Evolutionary conservation across 2,888 invertebrate species (phyloP).

Genomic region (Agelastica alni): DNA sequence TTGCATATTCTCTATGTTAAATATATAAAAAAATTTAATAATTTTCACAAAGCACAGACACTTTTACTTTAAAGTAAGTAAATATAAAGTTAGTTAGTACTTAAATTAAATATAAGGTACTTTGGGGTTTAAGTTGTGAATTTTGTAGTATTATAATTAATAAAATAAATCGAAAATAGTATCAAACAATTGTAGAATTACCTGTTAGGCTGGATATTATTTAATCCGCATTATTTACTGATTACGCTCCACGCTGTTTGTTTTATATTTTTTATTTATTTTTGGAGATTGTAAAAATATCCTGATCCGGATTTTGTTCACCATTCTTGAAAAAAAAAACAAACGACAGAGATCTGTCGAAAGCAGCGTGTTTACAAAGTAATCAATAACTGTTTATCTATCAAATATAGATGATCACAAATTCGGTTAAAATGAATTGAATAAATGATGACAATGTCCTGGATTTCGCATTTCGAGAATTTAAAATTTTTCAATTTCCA

Average conservation of each 20-base stretch:
- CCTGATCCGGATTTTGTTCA: conserved; percentile 17
- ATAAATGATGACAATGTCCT: conserved; percentile 38
- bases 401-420: conserved; percentile 42
- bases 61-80: no score
- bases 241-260: background rate
- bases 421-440: conserved; percentile 41
- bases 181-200: no score
- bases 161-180: no score
- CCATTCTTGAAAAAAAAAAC: conserved; percentile 30
- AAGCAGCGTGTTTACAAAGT: conserved; percentile 39
- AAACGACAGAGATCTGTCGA: conserved; percentile 34
- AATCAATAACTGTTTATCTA: conserved; percentile 40
- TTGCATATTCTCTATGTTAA: no score
- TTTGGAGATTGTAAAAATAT: conserved; percentile 28
- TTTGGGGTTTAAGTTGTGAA: no score
- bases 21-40: no score
- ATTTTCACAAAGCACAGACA: no score
- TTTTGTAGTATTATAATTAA: no score
- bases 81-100: no score
- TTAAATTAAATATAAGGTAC: no score
- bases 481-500: conserved; percentile 39
- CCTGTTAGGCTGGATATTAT: no score
- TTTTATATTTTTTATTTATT: conserved; percentile 18
- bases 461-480: conserved; percentile 33
- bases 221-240: conserved; percentile 7